Evolutionary conservation across 2,113 vertebrate genomes (phyloP).

Genomic region (Charadrius vociferus): DNA sequence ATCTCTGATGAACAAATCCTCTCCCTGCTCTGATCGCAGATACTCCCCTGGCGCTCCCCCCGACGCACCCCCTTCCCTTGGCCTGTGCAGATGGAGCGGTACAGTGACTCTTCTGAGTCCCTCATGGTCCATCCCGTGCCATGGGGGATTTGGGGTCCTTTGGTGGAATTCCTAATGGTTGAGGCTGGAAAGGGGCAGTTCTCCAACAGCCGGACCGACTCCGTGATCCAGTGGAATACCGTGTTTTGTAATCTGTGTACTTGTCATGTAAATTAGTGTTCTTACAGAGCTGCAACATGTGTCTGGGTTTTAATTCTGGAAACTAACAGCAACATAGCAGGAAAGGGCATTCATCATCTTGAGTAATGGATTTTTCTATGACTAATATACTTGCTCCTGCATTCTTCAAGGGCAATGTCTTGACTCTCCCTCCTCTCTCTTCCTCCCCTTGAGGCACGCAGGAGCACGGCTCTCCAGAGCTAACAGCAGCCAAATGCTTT

Average conservation of each 20-base stretch:
- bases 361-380: not conserved
- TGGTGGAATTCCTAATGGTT: not conserved
- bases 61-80: too few relatives aligned
- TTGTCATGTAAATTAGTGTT: constrained; percentile 44
- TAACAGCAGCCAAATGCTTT: not conserved
- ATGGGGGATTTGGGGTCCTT: not conserved
- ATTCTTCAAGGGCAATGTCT: not conserved
- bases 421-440: not conserved
- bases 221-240: not conserved
- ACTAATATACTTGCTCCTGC: not conserved
- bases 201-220: not conserved
- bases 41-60: not conserved
- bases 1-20: not conserved
- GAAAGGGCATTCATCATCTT: constrained; percentile 18
- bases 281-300: not conserved
- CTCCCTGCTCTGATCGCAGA: not conserved
- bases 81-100: too few relatives aligned
- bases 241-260: not conserved
- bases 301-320: not conserved
- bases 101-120: not conserved
- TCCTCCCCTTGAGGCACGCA: not conserved
- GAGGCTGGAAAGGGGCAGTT: not conserved
- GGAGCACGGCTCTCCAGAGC: not conserved
- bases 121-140: fast-evolving
- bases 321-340: not conserved